These are phyloP conservation scores for Channa striata DNA, from an alignment of 2,797 vertebrate genomes.

Conservation along the genomic window DNA sequence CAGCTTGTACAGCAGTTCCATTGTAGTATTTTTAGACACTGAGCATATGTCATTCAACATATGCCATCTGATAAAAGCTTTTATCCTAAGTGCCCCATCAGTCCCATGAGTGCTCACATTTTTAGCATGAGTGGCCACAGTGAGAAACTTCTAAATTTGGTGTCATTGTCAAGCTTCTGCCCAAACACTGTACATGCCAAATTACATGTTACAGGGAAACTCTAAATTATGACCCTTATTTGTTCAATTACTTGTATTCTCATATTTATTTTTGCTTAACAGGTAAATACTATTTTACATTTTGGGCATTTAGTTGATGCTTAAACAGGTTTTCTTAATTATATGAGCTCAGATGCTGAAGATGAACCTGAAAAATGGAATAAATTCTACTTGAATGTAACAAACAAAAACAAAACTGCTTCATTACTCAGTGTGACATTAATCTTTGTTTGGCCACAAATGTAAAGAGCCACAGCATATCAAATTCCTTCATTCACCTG, in stretches of 20 bases:
- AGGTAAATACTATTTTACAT: conserved; percentile 2
- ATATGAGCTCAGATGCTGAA: too few species aligned
- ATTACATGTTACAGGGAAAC: too few species aligned
- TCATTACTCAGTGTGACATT: background rate
- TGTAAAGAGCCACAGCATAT: too few species aligned
- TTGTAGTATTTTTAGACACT: conserved; percentile 42
- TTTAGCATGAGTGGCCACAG: conserved; percentile 26
- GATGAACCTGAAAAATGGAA: too few species aligned
- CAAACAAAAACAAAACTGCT: background rate
- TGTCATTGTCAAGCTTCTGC: conserved; percentile 8
- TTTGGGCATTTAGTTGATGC: background rate
- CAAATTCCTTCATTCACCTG: too few species aligned
- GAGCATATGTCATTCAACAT: conserved; percentile 31
- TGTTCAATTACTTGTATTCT: background rate
- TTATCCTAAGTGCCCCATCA: conserved; percentile 46
- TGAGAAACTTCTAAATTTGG: conserved; percentile 19
- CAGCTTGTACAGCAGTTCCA: conserved; percentile 15
- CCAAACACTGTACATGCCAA: background rate
- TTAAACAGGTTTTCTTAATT: too few species aligned
- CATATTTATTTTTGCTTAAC: background rate
- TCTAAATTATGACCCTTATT: background rate
- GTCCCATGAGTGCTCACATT: conserved; percentile 28
- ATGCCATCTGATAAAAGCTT: conserved; percentile 52
- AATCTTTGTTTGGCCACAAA: too few species aligned
- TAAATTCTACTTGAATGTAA: too few species aligned